Evolutionary conservation across 2,113 vertebrate species (phyloP).

Genomic region (Marcusenius ussheri): DNA sequence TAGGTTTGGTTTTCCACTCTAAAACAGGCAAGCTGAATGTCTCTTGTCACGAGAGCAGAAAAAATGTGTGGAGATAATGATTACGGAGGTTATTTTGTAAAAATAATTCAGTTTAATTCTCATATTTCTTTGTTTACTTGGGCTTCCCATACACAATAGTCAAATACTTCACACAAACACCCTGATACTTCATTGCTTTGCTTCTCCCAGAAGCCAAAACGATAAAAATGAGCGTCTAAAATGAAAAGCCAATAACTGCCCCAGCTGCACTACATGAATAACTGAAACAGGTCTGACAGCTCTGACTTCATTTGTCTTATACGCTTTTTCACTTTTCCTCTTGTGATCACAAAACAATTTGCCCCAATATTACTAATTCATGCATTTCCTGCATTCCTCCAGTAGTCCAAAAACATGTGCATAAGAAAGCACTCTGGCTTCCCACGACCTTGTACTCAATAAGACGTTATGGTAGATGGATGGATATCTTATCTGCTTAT

Average conservation of each 20-base stretch:
- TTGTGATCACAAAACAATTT: neutral
- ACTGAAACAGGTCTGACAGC: neutral
- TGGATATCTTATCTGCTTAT: neutral
- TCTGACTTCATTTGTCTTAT: neutral
- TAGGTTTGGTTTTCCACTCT: neutral
- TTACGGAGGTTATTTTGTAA: neutral
- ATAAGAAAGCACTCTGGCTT: neutral
- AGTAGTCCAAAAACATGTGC: slow-evolving; percentile 1
- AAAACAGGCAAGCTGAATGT: neutral
- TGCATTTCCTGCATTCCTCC: slow-evolving; percentile 26
- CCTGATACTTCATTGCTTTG: neutral
- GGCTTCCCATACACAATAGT: neutral
- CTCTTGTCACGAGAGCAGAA: neutral
- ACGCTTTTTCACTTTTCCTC: neutral
- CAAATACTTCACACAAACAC: neutral
- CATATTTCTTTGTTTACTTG: neutral
- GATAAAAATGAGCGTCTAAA: neutral
- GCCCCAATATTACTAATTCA: neutral
- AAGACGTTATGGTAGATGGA: neutral
- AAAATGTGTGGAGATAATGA: neutral
- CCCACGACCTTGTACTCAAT: neutral
- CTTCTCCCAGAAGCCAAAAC: neutral
- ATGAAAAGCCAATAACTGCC: neutral
- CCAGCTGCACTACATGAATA: neutral
- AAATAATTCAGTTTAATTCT: slow-evolving; percentile 8